Evolutionary conservation across 2,888 invertebrate genomes (phyloP).

Genomic region (Cyclophora punctaria): DNA sequence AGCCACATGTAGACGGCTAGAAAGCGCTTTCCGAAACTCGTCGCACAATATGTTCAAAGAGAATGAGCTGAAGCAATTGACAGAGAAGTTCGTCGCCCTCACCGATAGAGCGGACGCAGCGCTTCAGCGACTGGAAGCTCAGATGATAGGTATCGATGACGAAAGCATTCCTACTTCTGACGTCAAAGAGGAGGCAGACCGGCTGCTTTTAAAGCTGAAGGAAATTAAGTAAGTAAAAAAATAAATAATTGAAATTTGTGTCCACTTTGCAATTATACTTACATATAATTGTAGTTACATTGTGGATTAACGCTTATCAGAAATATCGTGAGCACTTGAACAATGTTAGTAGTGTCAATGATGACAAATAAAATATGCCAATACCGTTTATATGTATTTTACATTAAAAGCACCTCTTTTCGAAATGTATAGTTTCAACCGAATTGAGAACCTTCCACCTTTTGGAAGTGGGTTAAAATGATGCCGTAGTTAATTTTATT

Average conservation of each 20-base stretch:
- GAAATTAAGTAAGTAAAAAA: slow-evolving; percentile 45
- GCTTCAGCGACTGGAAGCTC: slow-evolving; percentile 54
- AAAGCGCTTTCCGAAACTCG: slow-evolving; percentile 52
- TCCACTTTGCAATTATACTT: neutral
- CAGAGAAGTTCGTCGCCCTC: slow-evolving; percentile 62
- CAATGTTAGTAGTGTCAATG: no score
- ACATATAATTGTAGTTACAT: no score
- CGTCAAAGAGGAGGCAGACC: slow-evolving; percentile 51
- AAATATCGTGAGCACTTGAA: no score
- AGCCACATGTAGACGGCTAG: slow-evolving; percentile 52
- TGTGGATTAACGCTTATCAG: no score
- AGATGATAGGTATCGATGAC: slow-evolving; percentile 38
- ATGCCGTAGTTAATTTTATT: neutral
- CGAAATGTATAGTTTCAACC: no score
- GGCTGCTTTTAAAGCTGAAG: slow-evolving; percentile 46
- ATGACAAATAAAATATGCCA: no score
- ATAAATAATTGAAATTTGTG: neutral
- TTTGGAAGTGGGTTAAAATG: no score
- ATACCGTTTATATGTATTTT: no score
- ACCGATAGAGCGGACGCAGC: slow-evolving; percentile 64
- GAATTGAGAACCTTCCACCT: no score
- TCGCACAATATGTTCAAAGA: slow-evolving; percentile 53
- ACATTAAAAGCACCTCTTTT: no score
- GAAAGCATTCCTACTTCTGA: slow-evolving; percentile 40
- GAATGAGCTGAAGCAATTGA: slow-evolving; percentile 56